Conservation (phyloP, 2,797 vertebrate genomes). For the Cygnus olor region DNA sequence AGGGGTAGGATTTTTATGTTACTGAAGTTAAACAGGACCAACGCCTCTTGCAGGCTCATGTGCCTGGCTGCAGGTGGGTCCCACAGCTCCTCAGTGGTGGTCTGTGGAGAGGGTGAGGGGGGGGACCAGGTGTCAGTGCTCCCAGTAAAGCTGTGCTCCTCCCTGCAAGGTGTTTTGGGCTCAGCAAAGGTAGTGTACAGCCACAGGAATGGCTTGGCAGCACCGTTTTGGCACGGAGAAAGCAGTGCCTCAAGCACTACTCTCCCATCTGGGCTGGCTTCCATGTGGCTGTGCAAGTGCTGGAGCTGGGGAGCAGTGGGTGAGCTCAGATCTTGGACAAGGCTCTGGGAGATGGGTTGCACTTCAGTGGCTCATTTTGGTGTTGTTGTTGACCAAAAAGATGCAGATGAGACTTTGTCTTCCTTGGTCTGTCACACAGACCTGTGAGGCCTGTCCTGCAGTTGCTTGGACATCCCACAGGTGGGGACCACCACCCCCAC, state of each 20-base stretch:
- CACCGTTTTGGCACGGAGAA: background rate
- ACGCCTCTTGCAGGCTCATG: background rate
- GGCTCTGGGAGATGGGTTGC: background rate
- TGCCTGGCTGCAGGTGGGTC: background rate
- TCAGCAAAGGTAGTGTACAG: background rate
- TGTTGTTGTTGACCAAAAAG: background rate
- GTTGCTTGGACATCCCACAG: background rate
- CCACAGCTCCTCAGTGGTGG: background rate
- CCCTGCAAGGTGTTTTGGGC: background rate
- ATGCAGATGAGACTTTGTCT: background rate
- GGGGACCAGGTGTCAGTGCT: background rate
- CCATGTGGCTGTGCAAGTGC: background rate
- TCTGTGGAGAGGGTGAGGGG: accelerated
- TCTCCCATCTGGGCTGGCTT: background rate
- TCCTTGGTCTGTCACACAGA: background rate
- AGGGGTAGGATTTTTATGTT: background rate
- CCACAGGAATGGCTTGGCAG: background rate
- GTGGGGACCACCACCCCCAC: background rate
- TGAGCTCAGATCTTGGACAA: background rate
- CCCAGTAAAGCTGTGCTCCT: background rate
- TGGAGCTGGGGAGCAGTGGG: background rate
- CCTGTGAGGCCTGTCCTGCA: background rate
- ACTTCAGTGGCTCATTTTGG: background rate
- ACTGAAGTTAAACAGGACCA: background rate
- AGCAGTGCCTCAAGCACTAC: background rate